Percentiles rank a stretch among this genome's conserved stretches.
These are phyloP conservation scores for Dysmachus trigonus DNA, from an alignment of 2,888 invertebrate genomes.

Conservation along the genomic window DNA sequence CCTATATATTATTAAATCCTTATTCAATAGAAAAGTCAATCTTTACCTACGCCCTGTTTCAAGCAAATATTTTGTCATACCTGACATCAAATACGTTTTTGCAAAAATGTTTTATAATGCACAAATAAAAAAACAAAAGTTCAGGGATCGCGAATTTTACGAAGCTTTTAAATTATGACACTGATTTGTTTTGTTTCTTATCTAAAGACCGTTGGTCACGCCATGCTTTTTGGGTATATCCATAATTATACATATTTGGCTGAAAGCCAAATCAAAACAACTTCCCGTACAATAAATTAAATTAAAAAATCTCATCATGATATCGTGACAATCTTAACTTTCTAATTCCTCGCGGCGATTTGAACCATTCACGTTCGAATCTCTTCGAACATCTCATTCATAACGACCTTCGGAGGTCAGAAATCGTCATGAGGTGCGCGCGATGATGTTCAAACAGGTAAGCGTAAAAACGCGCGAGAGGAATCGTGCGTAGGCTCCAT, in stretches of 20 bases:
- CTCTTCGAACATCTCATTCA: conserved; percentile 11
- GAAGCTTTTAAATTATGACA: too few species aligned
- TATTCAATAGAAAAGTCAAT: too few species aligned
- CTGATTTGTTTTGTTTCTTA: too few species aligned
- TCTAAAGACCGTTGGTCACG: not conserved
- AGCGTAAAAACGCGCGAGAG: not conserved
- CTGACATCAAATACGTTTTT: too few species aligned
- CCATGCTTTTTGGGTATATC: not conserved
- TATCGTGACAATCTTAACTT: not conserved
- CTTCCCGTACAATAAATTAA: not conserved
- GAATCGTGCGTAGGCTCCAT: conserved; percentile 2
- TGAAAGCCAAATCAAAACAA: not conserved
- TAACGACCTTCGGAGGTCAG: conserved; percentile 40
- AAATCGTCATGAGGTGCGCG: not conserved
- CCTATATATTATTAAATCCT: too few species aligned
- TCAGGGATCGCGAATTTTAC: too few species aligned
- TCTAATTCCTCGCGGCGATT: not conserved
- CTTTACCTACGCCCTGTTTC: too few species aligned
- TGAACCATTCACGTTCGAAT: not conserved
- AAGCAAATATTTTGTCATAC: too few species aligned
- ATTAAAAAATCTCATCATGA: not conserved
- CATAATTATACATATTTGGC: not conserved
- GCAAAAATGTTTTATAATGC: too few species aligned
- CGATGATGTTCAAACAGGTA: not conserved
- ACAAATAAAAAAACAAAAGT: too few species aligned